Percentiles rank a stretch among this genome's conserved stretches.
Evolutionary conservation across 2,113 vertebrate species (phyloP).

Genomic region (Myiozetetes cayanensis): DNA sequence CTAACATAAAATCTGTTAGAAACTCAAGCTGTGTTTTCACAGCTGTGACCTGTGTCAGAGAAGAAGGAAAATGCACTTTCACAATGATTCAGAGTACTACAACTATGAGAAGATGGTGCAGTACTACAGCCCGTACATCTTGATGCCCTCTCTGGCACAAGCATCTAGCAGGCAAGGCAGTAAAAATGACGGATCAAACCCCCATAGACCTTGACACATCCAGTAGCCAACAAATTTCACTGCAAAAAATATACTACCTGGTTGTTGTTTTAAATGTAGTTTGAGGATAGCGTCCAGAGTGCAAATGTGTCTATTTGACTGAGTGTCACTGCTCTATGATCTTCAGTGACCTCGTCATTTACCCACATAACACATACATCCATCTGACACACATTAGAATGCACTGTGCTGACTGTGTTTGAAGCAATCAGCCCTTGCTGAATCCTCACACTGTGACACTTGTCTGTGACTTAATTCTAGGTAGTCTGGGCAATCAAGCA

Average conservation of each 20-base stretch:
- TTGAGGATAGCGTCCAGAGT: background rate
- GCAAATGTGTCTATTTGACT: background rate
- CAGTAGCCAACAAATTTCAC: conserved; percentile 2
- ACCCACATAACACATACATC: background rate
- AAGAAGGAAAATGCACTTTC: background rate
- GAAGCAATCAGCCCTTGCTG: background rate
- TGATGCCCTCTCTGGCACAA: background rate
- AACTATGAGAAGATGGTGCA: background rate
- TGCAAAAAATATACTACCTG: background rate
- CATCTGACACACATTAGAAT: background rate
- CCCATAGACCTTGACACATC: background rate
- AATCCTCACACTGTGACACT: background rate
- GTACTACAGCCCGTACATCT: background rate
- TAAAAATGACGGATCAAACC: conserved; percentile 9
- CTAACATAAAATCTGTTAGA: background rate
- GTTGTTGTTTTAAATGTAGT: background rate
- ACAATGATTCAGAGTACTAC: background rate
- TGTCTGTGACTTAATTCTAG: background rate
- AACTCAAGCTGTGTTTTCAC: background rate
- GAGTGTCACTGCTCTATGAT: background rate
- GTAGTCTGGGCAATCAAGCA: background rate
- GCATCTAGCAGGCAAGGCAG: background rate
- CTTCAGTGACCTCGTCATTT: background rate
- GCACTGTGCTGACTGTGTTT: background rate
- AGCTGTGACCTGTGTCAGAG: background rate